Evolutionary conservation across 2,888 invertebrate species (phyloP).

Genomic region (Ceratothoa steindachneri): DNA sequence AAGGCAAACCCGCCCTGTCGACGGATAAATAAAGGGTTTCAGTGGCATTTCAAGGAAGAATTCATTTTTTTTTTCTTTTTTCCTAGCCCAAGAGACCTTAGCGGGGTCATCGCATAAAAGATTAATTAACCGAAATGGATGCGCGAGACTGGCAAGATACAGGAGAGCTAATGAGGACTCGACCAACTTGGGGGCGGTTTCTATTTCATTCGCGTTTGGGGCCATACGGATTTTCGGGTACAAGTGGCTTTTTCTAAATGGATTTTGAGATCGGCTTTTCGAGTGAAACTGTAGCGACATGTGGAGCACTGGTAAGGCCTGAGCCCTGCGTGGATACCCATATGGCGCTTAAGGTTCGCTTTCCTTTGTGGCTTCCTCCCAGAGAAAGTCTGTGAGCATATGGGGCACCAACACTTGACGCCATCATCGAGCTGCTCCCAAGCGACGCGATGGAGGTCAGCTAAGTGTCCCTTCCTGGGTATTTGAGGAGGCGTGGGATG

Average conservation of each 20-base stretch:
- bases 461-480: neutral
- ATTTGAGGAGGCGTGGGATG: too few species aligned
- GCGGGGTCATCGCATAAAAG: too few species aligned
- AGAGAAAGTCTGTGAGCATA: neutral
- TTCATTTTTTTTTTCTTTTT: too few species aligned
- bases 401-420: neutral
- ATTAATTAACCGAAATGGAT: too few species aligned
- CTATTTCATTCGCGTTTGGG: too few species aligned
- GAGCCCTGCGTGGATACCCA: slow-evolving; percentile 36
- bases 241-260: slow-evolving; percentile 19
- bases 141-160: too few species aligned
- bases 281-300: slow-evolving; percentile 37
- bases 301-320: slow-evolving; percentile 35
- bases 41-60: too few species aligned
- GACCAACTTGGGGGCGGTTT: too few species aligned
- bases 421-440: slow-evolving; percentile 15
- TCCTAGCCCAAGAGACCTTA: too few species aligned
- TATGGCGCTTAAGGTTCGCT: slow-evolving; percentile 42
- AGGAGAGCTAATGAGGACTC: too few species aligned
- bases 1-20: neutral
- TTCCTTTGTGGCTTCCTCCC: slow-evolving; percentile 32
- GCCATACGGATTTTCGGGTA: too few species aligned
- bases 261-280: slow-evolving; percentile 40
- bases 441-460: neutral
- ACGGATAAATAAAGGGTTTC: neutral